These are phyloP conservation scores for Sarcophaga variegata DNA, from an alignment of 2,888 invertebrate species.

Conservation along the genomic window DNA sequence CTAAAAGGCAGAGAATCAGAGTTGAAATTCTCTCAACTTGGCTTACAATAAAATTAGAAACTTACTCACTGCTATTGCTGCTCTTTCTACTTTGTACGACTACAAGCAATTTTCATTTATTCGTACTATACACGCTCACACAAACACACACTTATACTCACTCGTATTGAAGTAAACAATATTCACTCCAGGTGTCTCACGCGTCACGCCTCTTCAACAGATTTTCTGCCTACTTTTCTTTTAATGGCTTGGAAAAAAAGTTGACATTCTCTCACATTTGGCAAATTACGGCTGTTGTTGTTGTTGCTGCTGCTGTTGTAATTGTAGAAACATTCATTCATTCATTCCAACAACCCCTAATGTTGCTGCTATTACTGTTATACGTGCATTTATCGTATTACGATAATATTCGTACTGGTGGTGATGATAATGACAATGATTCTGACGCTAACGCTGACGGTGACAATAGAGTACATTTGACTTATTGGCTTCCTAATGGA, in stretches of 20 bases:
- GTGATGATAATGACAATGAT: slow-evolving; percentile 13
- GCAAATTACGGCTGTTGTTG: no score
- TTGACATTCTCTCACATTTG: slow-evolving; percentile 54
- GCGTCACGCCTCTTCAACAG: slow-evolving; percentile 78
- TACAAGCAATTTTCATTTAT: slow-evolving; percentile 41
- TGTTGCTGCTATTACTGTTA: slow-evolving; percentile 8
- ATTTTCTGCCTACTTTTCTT: slow-evolving; percentile 67
- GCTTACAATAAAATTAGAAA: slow-evolving; percentile 23
- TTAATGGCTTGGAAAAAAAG: slow-evolving; percentile 39
- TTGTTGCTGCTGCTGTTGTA: neutral
- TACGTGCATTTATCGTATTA: no score
- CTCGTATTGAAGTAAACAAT: slow-evolving; percentile 67
- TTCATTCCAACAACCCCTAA: slow-evolving; percentile 53
- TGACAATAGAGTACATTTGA: slow-evolving; percentile 70
- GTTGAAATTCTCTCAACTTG: neutral
- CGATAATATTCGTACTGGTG: neutral
- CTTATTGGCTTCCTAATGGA: slow-evolving; percentile 76
- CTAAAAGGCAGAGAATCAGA: neutral
- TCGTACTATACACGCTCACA: slow-evolving; percentile 7
- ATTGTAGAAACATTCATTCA: neutral
- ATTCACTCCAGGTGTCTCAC: slow-evolving; percentile 81
- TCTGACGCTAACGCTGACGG: slow-evolving; percentile 25
- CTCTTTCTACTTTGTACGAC: slow-evolving; percentile 17
- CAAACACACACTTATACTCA: slow-evolving; percentile 25
- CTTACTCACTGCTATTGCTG: neutral